Percentiles rank a stretch among this genome's conserved stretches.
These are phyloP conservation scores for Erpobdella octoculata DNA, from an alignment of 2,888 invertebrate genomes.

Conservation along the genomic window DNA sequence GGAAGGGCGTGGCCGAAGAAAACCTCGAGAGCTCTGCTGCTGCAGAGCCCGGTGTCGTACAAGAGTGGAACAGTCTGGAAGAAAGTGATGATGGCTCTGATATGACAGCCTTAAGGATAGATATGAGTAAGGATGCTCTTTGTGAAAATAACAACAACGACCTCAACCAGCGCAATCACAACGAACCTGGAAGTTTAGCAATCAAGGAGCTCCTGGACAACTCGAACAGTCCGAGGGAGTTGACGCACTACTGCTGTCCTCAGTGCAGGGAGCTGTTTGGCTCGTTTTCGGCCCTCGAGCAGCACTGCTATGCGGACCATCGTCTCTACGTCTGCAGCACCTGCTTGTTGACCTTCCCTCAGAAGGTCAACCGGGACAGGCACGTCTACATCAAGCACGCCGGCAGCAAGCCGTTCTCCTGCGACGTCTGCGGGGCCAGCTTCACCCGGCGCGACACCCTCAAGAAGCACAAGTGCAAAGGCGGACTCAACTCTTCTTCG, in stretches of 20 bases:
- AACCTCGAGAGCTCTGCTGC: not conserved
- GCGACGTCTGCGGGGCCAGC: constrained; percentile 29
- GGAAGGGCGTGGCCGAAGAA: constrained; percentile 19
- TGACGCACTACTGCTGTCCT: constrained; percentile 9
- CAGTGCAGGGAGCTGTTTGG: constrained; percentile 7
- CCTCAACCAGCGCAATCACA: constrained; percentile 8
- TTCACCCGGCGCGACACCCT: constrained; percentile 34
- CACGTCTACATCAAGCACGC: constrained; percentile 40
- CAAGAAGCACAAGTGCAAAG: constrained; percentile 31
- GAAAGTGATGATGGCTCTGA: not conserved
- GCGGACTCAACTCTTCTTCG: constrained; percentile 2
- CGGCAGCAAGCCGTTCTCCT: constrained; percentile 42
- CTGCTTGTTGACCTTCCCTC: constrained; percentile 47
- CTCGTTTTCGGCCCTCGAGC: constrained; percentile 41
- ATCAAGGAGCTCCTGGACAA: not conserved
- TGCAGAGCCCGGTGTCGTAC: not conserved
- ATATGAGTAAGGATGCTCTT: not conserved
- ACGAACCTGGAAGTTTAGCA: not conserved
- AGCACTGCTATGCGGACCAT: constrained; percentile 43
- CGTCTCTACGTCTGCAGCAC: constrained; percentile 44
- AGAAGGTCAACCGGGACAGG: constrained; percentile 46
- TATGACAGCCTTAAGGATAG: too few species aligned
- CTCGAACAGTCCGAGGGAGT: not conserved
- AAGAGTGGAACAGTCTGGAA: not conserved
- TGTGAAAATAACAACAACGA: constrained; percentile 15